These are phyloP conservation scores for Brachyhypopomus gauderio DNA, from an alignment of 2,113 vertebrate genomes.

Conservation along the genomic window DNA sequence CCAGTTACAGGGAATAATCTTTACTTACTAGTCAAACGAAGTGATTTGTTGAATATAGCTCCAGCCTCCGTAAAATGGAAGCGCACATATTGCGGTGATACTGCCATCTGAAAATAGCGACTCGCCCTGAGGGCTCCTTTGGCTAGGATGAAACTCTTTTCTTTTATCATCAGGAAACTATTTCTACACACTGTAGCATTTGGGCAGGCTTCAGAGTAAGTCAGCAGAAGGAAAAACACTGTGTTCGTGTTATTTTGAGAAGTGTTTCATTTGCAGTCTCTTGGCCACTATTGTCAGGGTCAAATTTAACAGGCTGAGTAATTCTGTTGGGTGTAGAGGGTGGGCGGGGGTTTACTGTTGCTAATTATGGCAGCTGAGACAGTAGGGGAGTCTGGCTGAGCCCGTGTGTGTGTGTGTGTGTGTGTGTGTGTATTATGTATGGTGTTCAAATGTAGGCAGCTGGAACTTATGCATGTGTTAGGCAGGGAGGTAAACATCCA, in stretches of 20 bases:
- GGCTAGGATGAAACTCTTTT: no score
- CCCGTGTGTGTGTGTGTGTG: slow-evolving; percentile 11
- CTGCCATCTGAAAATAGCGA: no score
- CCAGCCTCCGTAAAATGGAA: no score
- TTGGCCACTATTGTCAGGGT: slow-evolving; percentile 21
- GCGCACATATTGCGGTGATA: no score
- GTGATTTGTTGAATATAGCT: no score
- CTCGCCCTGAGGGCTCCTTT: no score
- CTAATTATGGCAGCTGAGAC: slow-evolving; percentile 50
- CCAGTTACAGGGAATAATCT: not conserved
- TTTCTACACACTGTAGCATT: not conserved
- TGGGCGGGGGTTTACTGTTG: slow-evolving; percentile 39
- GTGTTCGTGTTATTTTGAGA: not conserved
- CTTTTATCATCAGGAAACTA: no score
- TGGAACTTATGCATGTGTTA: not conserved
- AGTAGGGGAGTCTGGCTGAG: slow-evolving; percentile 39
- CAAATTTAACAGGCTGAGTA: slow-evolving; percentile 29
- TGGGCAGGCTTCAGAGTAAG: not conserved
- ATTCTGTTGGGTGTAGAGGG: slow-evolving; percentile 36
- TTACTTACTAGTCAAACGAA: no score
- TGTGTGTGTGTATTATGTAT: slow-evolving; percentile 13
- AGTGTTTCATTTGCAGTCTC: not conserved
- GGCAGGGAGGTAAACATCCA: not conserved
- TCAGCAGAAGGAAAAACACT: no score
- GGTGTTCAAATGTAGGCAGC: not conserved